A percentile compares a stretch with the other conserved stretches of the same genome.
Evolutionary conservation across 2,113 vertebrate species (phyloP).

Genomic region (Passer domesticus): DNA sequence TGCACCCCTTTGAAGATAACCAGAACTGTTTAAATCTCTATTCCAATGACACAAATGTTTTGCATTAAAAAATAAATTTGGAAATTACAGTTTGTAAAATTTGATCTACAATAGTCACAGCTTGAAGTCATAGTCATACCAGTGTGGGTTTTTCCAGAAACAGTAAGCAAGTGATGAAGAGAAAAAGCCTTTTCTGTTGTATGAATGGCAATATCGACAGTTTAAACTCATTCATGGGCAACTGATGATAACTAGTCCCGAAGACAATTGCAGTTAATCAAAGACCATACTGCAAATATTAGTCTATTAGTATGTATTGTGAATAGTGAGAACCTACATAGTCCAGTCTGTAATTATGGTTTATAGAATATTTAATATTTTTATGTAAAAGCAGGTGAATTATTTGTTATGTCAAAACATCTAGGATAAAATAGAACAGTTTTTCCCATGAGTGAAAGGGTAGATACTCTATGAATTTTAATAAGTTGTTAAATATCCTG

Average conservation of each 20-base stretch:
- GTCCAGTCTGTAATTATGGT: not conserved
- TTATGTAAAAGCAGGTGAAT: not conserved
- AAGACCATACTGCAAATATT: not conserved
- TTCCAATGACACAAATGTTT: not conserved
- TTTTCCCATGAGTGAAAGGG: not conserved
- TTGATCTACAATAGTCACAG: not conserved
- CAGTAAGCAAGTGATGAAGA: not conserved
- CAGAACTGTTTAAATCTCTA: not conserved
- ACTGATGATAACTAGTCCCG: not conserved
- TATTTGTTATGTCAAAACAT: slow-evolving; percentile 31
- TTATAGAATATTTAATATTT: slow-evolving; percentile 23
- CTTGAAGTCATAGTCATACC: not conserved
- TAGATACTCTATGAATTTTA: slow-evolving; percentile 7
- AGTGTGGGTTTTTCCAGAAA: not conserved
- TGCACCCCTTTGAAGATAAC: not conserved
- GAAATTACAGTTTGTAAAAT: not conserved
- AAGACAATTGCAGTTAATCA: not conserved
- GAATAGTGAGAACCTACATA: not conserved
- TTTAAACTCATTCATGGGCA: not conserved
- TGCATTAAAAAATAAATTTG: not conserved
- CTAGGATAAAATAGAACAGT: not conserved
- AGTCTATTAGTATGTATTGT: not conserved
- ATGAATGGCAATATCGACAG: not conserved
- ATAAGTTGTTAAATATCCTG: not conserved
- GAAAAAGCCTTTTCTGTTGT: not conserved